Evolutionary conservation across 2,888 invertebrate genomes (phyloP), one percentile per base, ranked within the genome.

Genomic region (Hirtodrosophila confusa): DNA sequence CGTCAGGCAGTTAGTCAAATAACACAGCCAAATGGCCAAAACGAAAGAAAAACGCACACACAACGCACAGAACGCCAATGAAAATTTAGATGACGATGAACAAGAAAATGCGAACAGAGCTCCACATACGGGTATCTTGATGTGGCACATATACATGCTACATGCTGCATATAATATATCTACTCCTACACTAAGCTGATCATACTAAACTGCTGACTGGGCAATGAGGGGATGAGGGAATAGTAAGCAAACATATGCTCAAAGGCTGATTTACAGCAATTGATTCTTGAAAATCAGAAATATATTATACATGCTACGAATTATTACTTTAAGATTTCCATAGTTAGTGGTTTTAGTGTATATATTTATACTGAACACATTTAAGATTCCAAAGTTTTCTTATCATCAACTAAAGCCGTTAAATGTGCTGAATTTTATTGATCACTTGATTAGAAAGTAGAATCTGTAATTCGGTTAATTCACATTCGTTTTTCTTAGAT

Each of bases 1-100:
- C 89, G 82, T 89, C 89, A 88, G 86, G 84, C 83, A 85, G 86
- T 85, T 87, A 86, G 86, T 83, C 86, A 86, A 88, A 85, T 75
- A 86, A 75, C 73, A 79, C 74, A 83, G 69, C 69, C 62, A 82
- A 79, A 67, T 76, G 73, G 78, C 57, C 75, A 61, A 51, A 64
- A 29, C 24, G 54, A 68, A 72, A 61, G 61, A 68, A 64, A 43
- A 61, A 57, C 49, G 45, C 50, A 55, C 51, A 40, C 60, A 65
- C 73, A 73, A 55, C 64, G 50, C 69, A 62, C 69, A 65, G 40
- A 64, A 64, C 58, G 58, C 69, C 72, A 62, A 69, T 75, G 79
- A 74, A 86, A 80, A 80, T 80, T 86, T 71, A 80, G 69, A 74
- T 75, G 72, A 60, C 60, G 71, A 35, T 49, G 61, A 62, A 62